Conservation (phyloP, 1,140 invertebrate genomes). For the Gryon sp. region DNA sequence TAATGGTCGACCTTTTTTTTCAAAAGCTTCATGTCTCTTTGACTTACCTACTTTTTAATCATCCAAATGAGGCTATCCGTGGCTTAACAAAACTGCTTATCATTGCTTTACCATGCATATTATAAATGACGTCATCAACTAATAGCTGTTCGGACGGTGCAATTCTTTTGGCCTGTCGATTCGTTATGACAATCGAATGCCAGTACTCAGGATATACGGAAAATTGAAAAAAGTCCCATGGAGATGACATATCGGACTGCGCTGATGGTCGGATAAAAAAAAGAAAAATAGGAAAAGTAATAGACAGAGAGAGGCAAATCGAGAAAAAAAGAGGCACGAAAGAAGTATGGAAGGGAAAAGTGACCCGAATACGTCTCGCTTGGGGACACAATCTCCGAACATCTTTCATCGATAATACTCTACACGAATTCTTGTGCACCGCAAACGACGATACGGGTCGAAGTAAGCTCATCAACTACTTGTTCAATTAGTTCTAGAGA, state of each 20-base stretch:
- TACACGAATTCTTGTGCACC: conserved; percentile 68
- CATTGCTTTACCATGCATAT: conserved; percentile 13
- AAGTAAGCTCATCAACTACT: conserved; percentile 50
- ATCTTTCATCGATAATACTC: conserved; percentile 75
- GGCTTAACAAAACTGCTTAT: conserved; percentile 34
- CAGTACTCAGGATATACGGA: background rate
- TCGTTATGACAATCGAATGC: conserved; percentile 6
- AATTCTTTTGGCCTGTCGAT: background rate
- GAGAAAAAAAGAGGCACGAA: conserved; percentile 8
- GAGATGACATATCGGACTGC: conserved; percentile 20
- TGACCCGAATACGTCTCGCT: conserved; percentile 68
- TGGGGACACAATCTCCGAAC: conserved; percentile 75
- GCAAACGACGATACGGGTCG: conserved; percentile 27
- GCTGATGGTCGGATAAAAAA: conserved; percentile 3
- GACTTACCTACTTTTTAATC: conserved; percentile 23
- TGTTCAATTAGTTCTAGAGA: conserved; percentile 43
- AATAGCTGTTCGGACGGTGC: conserved; percentile 9
- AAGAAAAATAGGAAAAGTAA: background rate
- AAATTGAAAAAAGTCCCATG: conserved; percentile 12
- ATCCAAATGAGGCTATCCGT: conserved; percentile 11
- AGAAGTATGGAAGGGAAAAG: background rate
- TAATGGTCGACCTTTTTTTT: conserved; percentile 22
- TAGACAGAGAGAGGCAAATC: conserved; percentile 7
- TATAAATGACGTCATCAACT: conserved; percentile 32
- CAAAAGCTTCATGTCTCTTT: background rate